Evolutionary conservation across 2,797 vertebrate genomes (phyloP).

Genomic region (Pangasius macronema): DNA sequence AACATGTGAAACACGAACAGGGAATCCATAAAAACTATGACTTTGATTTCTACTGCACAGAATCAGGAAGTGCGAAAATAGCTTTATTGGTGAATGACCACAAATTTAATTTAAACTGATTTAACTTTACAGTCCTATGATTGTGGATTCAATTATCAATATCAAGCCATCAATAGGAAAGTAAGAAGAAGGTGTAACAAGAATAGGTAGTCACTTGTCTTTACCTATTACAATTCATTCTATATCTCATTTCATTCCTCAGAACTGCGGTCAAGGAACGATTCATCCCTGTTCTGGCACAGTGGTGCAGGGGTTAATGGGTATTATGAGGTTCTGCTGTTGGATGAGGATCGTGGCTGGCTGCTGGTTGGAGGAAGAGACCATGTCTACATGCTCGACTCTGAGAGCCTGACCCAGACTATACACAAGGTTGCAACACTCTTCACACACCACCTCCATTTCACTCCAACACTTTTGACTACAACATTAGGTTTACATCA

Average conservation of each 20-base stretch:
- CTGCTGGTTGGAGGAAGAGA: slow-evolving; percentile 82
- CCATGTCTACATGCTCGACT: slow-evolving; percentile 79
- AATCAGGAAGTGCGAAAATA: background rate
- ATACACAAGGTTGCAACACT: slow-evolving; percentile 68
- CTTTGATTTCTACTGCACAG: background rate
- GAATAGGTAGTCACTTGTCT: background rate
- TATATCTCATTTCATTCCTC: slow-evolving; percentile 22
- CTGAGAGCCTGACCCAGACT: slow-evolving; percentile 71
- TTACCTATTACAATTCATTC: background rate
- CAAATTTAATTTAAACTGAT: background rate
- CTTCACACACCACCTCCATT: background rate
- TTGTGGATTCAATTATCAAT: background rate
- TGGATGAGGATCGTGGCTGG: slow-evolving; percentile 84
- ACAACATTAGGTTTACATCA: background rate
- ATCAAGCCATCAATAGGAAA: background rate
- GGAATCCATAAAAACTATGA: background rate
- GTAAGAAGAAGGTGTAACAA: background rate
- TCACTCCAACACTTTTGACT: background rate
- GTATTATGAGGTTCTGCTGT: slow-evolving; percentile 75
- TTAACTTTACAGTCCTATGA: background rate
- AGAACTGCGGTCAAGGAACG: slow-evolving; percentile 78
- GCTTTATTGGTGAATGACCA: background rate
- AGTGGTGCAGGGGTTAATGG: slow-evolving; percentile 59
- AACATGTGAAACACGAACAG: background rate
- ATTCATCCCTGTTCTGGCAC: slow-evolving; percentile 71